These are phyloP conservation scores for Percopsis transmontana DNA, from an alignment of 2,113 vertebrate species.

Conservation along the genomic window DNA sequence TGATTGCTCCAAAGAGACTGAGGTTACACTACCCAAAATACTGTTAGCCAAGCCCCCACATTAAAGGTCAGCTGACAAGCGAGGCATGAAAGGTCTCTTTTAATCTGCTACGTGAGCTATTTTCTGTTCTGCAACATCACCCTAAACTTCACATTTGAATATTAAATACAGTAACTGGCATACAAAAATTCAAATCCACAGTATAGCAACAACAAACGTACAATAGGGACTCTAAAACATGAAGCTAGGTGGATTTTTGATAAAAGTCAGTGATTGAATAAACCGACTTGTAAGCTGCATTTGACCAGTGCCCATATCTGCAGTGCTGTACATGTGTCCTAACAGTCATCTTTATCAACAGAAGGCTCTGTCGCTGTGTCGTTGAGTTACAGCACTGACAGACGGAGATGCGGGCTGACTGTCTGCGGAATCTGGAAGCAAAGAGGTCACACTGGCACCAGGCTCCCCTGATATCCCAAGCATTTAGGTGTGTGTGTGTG, in stretches of 20 bases:
- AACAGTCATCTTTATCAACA: constrained; percentile 7
- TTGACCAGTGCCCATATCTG: constrained; percentile 19
- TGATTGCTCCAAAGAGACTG: constrained; percentile 20
- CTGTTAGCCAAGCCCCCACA: constrained; percentile 31
- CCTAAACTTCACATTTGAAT: too few relatives aligned
- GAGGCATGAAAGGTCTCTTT: background rate
- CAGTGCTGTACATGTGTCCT: constrained; percentile 18
- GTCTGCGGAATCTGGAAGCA: constrained; percentile 45
- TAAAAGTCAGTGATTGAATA: too few relatives aligned
- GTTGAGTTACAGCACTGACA: constrained; percentile 37
- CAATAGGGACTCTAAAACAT: too few relatives aligned
- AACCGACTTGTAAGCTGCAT: constrained; percentile 28
- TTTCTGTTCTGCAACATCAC: background rate
- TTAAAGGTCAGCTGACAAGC: constrained; percentile 54
- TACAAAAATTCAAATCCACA: too few relatives aligned
- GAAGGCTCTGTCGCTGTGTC: background rate
- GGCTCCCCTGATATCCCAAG: constrained; percentile 55
- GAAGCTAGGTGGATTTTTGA: too few relatives aligned
- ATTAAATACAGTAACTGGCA: too few relatives aligned
- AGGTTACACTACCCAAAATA: constrained; percentile 53
- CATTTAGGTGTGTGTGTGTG: constrained; percentile 29
- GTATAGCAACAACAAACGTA: too few relatives aligned
- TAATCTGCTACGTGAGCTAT: background rate
- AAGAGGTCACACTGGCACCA: constrained; percentile 36
- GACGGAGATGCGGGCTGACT: constrained; percentile 38